Conservation (phyloP, 2,113 vertebrate genomes). For the Aviceda subcristata region DNA sequence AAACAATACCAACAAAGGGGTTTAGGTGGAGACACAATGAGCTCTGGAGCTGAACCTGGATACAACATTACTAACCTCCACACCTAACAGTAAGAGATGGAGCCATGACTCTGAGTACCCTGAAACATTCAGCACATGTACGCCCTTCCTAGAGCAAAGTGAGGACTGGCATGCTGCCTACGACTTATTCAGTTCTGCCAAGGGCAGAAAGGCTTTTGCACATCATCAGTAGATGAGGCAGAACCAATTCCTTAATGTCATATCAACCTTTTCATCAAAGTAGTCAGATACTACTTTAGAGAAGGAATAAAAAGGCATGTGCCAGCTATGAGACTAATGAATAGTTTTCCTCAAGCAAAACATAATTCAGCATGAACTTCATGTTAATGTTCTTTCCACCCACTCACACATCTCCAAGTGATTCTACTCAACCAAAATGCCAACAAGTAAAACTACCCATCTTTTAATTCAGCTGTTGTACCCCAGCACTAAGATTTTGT, state of each 20-base stretch:
- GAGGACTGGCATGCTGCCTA: not conserved
- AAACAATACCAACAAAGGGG: not conserved
- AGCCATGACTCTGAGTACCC: not conserved
- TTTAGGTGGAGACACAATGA: not conserved
- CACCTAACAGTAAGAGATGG: not conserved
- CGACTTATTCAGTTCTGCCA: not conserved
- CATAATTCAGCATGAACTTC: slow-evolving; percentile 51
- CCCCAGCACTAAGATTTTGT: not conserved
- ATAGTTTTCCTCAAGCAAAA: slow-evolving; percentile 55
- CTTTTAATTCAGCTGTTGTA: slow-evolving; percentile 5
- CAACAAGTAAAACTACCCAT: slow-evolving; percentile 15
- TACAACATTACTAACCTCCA: not conserved
- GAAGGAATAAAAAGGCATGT: slow-evolving; percentile 40
- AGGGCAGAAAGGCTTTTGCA: slow-evolving; percentile 28
- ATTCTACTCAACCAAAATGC: slow-evolving; percentile 45
- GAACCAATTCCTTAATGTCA: slow-evolving; percentile 46
- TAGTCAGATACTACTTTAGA: slow-evolving; percentile 27
- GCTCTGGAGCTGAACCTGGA: not conserved
- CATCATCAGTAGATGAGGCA: slow-evolving; percentile 34
- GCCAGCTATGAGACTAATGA: slow-evolving; percentile 47
- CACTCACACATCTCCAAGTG: slow-evolving; percentile 36
- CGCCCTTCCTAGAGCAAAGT: not conserved
- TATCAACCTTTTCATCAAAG: slow-evolving; percentile 49
- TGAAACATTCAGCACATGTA: not conserved
- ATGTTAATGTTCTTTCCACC: slow-evolving; percentile 50